phyloP scores from a whole-genome alignment of 2,113 vertebrate species.

The Etheostoma spectabile region DNA sequence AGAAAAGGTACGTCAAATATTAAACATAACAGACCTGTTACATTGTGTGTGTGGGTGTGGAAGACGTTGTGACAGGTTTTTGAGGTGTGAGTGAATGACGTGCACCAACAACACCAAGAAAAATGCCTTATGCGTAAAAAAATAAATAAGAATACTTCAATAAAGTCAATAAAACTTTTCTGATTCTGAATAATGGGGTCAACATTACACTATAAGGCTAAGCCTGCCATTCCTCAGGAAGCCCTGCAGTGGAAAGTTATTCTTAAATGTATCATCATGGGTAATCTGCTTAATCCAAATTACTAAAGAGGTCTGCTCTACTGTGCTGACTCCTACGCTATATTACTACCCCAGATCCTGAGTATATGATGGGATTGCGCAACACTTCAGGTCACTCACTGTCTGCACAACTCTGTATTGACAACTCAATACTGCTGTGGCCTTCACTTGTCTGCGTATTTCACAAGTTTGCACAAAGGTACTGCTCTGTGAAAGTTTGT shows the following conservation, averaged over 20 bases:
- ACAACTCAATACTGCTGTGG: conserved; percentile 7
- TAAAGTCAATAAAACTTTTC: too few species aligned
- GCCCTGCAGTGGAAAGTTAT: conserved; percentile 71
- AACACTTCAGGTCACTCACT: conserved; percentile 30
- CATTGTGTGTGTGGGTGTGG: conserved; percentile 15
- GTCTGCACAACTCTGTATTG: conserved; percentile 9
- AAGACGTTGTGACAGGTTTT: conserved; percentile 21
- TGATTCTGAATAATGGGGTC: neutral
- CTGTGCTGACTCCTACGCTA: conserved; percentile 48
- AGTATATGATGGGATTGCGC: conserved; percentile 29
- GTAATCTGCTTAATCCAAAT: conserved; percentile 82
- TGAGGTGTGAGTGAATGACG: neutral
- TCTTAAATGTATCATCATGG: conserved; percentile 81
- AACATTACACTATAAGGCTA: conserved; percentile 41
- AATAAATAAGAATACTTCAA: too few species aligned
- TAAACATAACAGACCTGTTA: neutral
- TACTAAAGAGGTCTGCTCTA: conserved; percentile 65
- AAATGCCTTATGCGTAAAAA: too few species aligned
- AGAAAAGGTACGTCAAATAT: conserved; percentile 6
- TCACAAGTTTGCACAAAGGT: conserved; percentile 8
- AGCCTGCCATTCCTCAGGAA: conserved; percentile 54
- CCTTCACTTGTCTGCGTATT: conserved; percentile 21
- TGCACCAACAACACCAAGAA: too few species aligned
- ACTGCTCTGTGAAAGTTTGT: neutral
- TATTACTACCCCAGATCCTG: conserved; percentile 48